Evolutionary conservation across 1,140 invertebrate genomes (phyloP), one percentile per base, ranked within the genome.

Genomic region (Lordiphosa mommai): DNA sequence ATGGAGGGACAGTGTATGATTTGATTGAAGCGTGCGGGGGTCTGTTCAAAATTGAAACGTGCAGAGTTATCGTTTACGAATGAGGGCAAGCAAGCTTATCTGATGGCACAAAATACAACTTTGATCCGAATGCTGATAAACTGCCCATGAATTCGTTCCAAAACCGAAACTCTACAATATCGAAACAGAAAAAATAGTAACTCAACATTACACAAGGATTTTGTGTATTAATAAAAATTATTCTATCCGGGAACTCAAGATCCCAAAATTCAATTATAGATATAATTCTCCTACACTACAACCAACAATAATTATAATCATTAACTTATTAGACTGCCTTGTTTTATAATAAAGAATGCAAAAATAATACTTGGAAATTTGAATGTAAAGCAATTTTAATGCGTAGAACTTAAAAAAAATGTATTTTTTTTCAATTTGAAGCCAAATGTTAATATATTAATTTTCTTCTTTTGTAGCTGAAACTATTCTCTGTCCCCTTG

Each of bases 31-130:
- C 97, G 91, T 97, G 96, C 90, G 93, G 93, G 58, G 96, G 95
- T 58, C 91, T 99, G 61, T 98, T 99, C 90, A 98, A 97, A 90
- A 99, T 99, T 68, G 98, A 99, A 90, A 91, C 92, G 41, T 99
- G 40, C 98, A 99, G 89, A 95, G 94, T 80, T 98, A 99, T 88
- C 96, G 99, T 99, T 99, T 89, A 96, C 95, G 16, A 95, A 95
- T 74, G 96, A 97, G 94, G 94, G 95, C 86, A 96, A 97, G 84
- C 95, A 96, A 89, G 91, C 93, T n/a, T 93, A 93, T 70, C 82
- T 14, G 93, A 91, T 37, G 95, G 95, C 49, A 91, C 92, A 61
- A 92, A 92, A 57, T 98, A 95, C 90, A 94, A 95, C 88, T 98
- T 98, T 90, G 95, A 97, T 90, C 93, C 95, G 13, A 93, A 93